These are phyloP conservation scores for Coregonus ussuriensis DNA, from an alignment of 2,797 vertebrate species.

Conservation along the genomic window DNA sequence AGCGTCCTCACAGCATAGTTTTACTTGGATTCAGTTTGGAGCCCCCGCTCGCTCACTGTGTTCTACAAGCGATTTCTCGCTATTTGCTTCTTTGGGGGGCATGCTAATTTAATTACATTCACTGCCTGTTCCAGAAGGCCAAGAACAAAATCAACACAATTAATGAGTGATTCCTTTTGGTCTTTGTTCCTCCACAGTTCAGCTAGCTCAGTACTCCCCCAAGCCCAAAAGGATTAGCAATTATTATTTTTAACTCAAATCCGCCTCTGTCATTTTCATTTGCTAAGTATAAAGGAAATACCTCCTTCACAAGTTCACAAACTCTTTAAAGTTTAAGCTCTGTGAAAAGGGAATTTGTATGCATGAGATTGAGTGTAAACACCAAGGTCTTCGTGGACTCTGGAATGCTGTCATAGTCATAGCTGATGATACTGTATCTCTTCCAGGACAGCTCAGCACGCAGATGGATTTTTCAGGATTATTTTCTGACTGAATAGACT, in stretches of 20 bases:
- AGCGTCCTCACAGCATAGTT: conserved; percentile 30
- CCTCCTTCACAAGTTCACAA: background rate
- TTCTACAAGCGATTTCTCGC: conserved; percentile 37
- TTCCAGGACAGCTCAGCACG: conserved; percentile 32
- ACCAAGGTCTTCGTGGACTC: background rate
- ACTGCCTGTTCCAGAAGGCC: conserved; percentile 66
- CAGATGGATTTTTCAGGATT: conserved; percentile 42
- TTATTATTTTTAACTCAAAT: conserved; percentile 47
- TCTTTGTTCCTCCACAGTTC: conserved; percentile 56
- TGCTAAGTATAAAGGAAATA: conserved; percentile 38
- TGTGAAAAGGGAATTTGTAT: conserved; percentile 19
- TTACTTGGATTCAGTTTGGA: background rate
- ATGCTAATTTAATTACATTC: conserved; percentile 69
- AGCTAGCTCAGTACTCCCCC: conserved; percentile 42
- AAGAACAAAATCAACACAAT: conserved; percentile 67
- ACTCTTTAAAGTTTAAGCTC: background rate
- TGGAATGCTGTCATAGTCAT: conserved; percentile 43
- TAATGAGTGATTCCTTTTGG: conserved; percentile 65
- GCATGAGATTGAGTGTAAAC: background rate
- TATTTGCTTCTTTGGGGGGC: conserved; percentile 38
- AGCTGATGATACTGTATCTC: conserved; percentile 26
- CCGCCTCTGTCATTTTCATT: conserved; percentile 47
- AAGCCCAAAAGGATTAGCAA: conserved; percentile 56
- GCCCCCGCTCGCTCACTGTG: background rate
- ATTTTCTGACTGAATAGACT: conserved; percentile 41